phyloP scores from a whole-genome alignment of 2,888 invertebrate genomes.

The Heteromurus nitidus region DNA sequence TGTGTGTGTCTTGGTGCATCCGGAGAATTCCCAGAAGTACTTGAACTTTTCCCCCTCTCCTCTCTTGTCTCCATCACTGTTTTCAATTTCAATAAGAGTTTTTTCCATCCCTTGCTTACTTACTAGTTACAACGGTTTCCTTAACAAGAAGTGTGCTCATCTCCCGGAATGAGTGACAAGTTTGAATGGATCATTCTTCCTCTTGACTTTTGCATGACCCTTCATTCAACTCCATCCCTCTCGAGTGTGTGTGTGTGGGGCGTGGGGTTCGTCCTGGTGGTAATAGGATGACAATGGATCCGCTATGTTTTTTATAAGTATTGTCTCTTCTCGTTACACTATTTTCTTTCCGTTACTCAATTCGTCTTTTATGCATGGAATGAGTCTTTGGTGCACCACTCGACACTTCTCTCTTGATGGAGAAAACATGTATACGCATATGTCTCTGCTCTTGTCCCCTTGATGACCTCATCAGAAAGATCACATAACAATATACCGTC shows the following conservation, averaged over 20 bases:
- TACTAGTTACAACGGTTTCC: not conserved
- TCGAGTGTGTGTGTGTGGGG: not conserved
- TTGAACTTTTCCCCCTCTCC: slow-evolving; percentile 43
- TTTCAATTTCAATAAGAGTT: slow-evolving; percentile 46
- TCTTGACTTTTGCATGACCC: slow-evolving; percentile 45
- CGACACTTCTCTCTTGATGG: too few species aligned
- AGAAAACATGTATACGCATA: not conserved
- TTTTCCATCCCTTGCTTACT: not conserved
- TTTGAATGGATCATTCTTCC: slow-evolving; percentile 20
- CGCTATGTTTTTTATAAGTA: not conserved
- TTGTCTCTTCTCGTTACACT: not conserved
- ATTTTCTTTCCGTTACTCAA: not conserved
- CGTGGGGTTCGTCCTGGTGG: not conserved
- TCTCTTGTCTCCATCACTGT: not conserved
- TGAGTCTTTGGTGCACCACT: not conserved
- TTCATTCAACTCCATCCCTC: not conserved
- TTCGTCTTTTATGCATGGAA: not conserved
- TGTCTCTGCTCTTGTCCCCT: not conserved
- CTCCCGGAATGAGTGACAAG: slow-evolving; percentile 55
- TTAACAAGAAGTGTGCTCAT: slow-evolving; percentile 29
- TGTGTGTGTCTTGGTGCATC: slow-evolving; percentile 27
- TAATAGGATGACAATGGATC: not conserved
- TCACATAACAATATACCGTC: not conserved
- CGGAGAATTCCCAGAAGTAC: slow-evolving; percentile 48
- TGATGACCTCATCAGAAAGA: not conserved